A percentile compares a stretch with the other conserved stretches of the same genome.
phyloP scores from a whole-genome alignment of 2,113 vertebrate genomes.

The Petromus typicus region DNA sequence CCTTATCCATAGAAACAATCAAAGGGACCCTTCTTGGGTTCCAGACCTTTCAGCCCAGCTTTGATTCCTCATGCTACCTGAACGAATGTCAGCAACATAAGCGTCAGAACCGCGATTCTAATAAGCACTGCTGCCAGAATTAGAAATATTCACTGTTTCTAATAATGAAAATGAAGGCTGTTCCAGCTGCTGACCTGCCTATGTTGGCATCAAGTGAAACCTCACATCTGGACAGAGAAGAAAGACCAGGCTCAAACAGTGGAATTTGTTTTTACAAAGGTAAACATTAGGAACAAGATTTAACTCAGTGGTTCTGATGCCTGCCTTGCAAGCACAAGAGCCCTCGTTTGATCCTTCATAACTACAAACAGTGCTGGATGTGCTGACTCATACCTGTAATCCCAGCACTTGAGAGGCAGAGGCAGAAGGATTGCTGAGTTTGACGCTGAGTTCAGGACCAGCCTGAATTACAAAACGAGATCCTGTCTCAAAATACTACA shows the following conservation, averaged over 20 bases:
- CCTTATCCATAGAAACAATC: background rate
- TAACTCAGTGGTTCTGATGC: no score
- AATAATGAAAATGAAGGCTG: background rate
- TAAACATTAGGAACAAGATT: no score
- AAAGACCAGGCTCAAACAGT: background rate
- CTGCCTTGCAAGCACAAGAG: no score
- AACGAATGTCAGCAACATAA: rapidly evolving
- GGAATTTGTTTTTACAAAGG: background rate
- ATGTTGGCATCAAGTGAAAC: background rate
- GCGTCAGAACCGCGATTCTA: background rate
- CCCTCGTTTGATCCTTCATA: no score
- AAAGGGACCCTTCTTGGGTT: background rate
- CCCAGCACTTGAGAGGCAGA: no score
- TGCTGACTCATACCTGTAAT: no score
- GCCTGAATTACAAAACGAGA: no score
- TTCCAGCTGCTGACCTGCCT: rapidly evolving
- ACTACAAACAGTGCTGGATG: no score
- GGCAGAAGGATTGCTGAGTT: no score
- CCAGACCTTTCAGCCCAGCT: background rate
- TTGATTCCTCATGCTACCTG: background rate
- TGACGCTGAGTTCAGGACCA: no score
- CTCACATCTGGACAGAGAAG: background rate
- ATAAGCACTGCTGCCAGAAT: background rate
- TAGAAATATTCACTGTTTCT: background rate
- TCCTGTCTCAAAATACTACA: no score